A percentile compares a stretch with the other conserved stretches of the same genome.
These are phyloP conservation scores for Drosophila littoralis DNA, from an alignment of 1,140 invertebrate species.

Conservation along the genomic window DNA sequence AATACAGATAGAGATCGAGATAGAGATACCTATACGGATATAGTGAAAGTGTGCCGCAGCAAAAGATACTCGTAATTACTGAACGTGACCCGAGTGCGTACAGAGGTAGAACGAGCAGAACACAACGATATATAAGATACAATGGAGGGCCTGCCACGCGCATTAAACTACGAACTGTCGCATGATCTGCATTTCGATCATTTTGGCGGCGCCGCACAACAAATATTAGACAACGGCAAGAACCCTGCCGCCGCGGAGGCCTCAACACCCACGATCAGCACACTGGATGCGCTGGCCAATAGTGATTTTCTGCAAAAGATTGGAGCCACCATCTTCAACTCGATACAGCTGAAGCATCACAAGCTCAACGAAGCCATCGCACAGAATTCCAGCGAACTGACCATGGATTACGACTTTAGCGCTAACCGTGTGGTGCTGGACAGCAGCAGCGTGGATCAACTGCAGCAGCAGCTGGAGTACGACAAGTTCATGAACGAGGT, in stretches of 20 bases:
- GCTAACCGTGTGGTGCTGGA: conserved; percentile 71
- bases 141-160: conserved; percentile 70
- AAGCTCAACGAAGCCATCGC: conserved; percentile 33
- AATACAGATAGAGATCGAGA: conserved; percentile 28
- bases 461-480: conserved; percentile 80
- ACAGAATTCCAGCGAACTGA: conserved; percentile 48
- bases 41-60: conserved; percentile 70
- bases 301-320: conserved; percentile 77
- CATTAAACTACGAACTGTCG: conserved; percentile 79
- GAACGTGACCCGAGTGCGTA: conserved; percentile 16
- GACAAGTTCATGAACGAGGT: conserved; percentile 84
- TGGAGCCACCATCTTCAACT: conserved; percentile 72
- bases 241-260: conserved; percentile 47
- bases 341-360: conserved; percentile 70
- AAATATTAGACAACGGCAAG: conserved; percentile 67
- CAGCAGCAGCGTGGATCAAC: conserved; percentile 69
- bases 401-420: conserved; percentile 69
- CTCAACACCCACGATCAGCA: conserved; percentile 70
- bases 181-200: conserved; percentile 76
- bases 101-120: not conserved
- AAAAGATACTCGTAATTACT: conserved; percentile 42
- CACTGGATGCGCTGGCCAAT: conserved; percentile 44
- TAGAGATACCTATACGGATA: conserved; percentile 24
- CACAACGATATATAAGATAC: conserved; percentile 39
- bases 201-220: conserved; percentile 64